Base-by-base conservation (phyloP, 2,113 vertebrate species). In the Cathartes aura region DNA sequence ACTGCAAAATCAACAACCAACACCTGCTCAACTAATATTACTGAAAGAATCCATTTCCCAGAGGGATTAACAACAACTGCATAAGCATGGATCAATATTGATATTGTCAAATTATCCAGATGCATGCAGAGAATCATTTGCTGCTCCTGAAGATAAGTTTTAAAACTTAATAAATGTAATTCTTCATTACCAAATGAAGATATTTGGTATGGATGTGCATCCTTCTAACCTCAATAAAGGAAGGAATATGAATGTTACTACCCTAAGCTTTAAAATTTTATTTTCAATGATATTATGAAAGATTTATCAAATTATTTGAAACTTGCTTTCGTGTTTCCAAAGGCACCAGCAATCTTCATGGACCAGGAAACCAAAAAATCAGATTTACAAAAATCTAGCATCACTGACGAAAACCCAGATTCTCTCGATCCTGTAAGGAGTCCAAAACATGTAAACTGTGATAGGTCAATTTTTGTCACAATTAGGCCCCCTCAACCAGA, bases 321-420 rank as follows among this genome's bases (percentile, higher is more conserved):
- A 23, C 19, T 56, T 36, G 20, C 8, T 50, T 52, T 58, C 3
- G 0, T 16, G 10, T 83, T 84, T 47, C 60, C 8, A 5, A 67
- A 56, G 0, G 0, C 9, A 22, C 11, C 24, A 10, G 8, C 4
- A 34, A 47, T 18, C 15, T 45, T 36, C 5, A 8, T 2, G 11
- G 43, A 8, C 16, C 29, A 52, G 15, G 43, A 78, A 89, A 71
- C 7, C 0, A n/a, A 88, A 73, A 59, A 30, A 24, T 3, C 15
- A 8, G 21, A 34, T 21, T 47, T 15, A 20, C 5, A 1, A 52
- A 58, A 83, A 55, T 24, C 26, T 6, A 29, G 4, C 2, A 12
- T 18, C 2, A 5, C 3, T 40, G 15, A 20, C 29, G 18, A 73
- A n/a, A 66, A 66, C 21, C 4, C 7, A 11, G 15, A 15, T 32